phyloP scores from a whole-genome alignment of 2,797 vertebrate species.

The Gallinago stenura region DNA sequence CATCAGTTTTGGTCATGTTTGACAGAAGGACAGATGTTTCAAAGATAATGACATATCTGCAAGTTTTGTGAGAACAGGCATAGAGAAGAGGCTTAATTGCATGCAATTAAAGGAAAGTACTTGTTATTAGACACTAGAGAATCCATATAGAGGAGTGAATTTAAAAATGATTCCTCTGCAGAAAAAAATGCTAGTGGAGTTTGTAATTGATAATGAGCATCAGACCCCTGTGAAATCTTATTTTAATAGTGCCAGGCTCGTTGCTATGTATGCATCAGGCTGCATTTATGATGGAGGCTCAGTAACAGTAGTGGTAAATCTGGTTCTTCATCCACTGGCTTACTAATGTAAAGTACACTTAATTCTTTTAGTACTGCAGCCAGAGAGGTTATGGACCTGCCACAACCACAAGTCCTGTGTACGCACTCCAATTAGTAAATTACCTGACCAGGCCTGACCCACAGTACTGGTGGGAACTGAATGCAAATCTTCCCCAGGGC shows the following conservation, averaged over 20 bases:
- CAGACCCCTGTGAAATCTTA: background rate
- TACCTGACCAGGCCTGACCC: background rate
- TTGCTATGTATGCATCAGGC: background rate
- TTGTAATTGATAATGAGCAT: constrained; percentile 8
- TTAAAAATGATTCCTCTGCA: constrained; percentile 41
- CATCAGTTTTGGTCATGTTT: constrained; percentile 40
- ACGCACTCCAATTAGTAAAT: background rate
- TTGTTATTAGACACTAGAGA: constrained; percentile 60
- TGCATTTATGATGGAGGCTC: background rate
- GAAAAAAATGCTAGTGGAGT: background rate
- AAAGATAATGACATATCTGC: background rate
- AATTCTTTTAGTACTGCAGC: constrained; percentile 1
- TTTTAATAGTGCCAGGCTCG: background rate
- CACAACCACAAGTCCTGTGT: background rate
- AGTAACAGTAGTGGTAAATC: background rate
- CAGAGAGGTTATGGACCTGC: background rate
- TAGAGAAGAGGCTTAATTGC: constrained; percentile 52
- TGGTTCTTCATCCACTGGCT: background rate
- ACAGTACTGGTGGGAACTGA: background rate
- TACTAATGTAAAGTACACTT: background rate
- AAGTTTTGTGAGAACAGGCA: constrained; percentile 39
- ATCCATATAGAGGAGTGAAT: constrained; percentile 22
- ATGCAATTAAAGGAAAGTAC: constrained; percentile 51
- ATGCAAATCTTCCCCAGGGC: background rate
- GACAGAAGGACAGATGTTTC: constrained; percentile 54